phyloP scores from a whole-genome alignment of 1,140 invertebrate species.

The Drosophila baimaii region DNA sequence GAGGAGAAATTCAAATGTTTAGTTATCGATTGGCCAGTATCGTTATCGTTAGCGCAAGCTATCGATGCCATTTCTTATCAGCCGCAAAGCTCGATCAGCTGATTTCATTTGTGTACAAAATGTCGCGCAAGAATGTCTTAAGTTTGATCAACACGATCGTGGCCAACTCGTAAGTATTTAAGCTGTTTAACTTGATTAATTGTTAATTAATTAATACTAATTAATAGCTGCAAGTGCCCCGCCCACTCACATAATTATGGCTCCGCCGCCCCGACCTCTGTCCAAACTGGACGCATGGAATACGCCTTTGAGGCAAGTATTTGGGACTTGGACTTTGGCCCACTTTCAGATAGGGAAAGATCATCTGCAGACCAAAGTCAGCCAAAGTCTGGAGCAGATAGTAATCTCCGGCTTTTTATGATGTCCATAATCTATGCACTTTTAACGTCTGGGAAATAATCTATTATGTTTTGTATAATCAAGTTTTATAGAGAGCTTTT shows the following conservation, averaged over 20 bases:
- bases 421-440: background rate
- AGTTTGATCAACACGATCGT: slow-evolving; percentile 76
- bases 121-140: slow-evolving; percentile 79
- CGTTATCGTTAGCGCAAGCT: background rate
- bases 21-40: slow-evolving; percentile 4
- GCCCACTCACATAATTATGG: slow-evolving; percentile 78
- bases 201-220: background rate
- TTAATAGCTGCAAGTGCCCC: slow-evolving; percentile 76
- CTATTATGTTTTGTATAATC: background rate
- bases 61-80: slow-evolving; percentile 51
- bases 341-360: slow-evolving; percentile 4
- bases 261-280: slow-evolving; percentile 47
- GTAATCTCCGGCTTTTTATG: slow-evolving; percentile 1
- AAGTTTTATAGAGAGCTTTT: background rate
- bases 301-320: slow-evolving; percentile 85
- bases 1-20: slow-evolving; percentile 12
- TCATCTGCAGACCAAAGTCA: background rate
- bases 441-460: background rate
- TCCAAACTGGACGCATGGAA: slow-evolving; percentile 70
- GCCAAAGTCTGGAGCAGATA: slow-evolving; percentile 49
- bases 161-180: slow-evolving; percentile 62
- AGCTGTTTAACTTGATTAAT: background rate
- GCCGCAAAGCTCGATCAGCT: slow-evolving; percentile 24
- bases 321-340: slow-evolving; percentile 30
- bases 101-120: slow-evolving; percentile 13